Evolutionary conservation across 2,888 invertebrate species (phyloP).

Genomic region (Ommatoiulus sabulosus): DNA sequence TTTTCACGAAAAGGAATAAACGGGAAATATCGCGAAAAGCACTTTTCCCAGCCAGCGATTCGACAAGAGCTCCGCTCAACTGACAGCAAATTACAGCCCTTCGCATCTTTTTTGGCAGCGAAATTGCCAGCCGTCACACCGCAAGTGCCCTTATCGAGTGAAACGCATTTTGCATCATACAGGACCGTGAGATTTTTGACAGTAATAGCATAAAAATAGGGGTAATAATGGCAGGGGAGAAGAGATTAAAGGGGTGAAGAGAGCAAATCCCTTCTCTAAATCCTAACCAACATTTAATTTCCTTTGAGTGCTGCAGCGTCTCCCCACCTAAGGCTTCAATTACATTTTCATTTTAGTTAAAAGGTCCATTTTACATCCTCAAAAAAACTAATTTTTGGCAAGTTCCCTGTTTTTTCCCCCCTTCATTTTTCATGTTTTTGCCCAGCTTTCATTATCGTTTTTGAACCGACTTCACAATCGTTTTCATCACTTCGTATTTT

Average conservation of each 20-base stretch:
- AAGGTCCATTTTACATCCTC: background rate
- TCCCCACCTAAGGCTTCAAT: background rate
- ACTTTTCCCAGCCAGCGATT: slow-evolving; percentile 1
- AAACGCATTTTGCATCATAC: background rate
- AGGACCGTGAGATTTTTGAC: background rate
- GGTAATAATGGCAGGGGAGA: background rate
- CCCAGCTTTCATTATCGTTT: background rate
- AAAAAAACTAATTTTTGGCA: background rate
- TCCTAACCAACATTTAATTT: too few relatives aligned
- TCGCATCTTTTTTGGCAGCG: slow-evolving; percentile 22
- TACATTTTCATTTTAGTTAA: background rate
- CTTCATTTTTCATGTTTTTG: background rate
- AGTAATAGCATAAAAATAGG: background rate
- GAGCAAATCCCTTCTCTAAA: background rate
- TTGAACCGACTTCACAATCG: background rate
- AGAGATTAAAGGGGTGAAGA: background rate
- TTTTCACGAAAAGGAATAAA: background rate
- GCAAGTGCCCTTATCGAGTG: background rate
- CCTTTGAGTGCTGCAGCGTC: background rate
- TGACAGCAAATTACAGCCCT: slow-evolving; percentile 34
- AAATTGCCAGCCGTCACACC: slow-evolving; percentile 15
- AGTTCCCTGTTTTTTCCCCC: too few relatives aligned
- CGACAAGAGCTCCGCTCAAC: background rate
- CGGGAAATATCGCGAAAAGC: slow-evolving; percentile 18
- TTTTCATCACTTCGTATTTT: background rate